A percentile compares a stretch with the other conserved stretches of the same genome.
These are phyloP conservation scores for Drosophila tristis DNA, from an alignment of 1,140 invertebrate genomes.

Conservation along the genomic window DNA sequence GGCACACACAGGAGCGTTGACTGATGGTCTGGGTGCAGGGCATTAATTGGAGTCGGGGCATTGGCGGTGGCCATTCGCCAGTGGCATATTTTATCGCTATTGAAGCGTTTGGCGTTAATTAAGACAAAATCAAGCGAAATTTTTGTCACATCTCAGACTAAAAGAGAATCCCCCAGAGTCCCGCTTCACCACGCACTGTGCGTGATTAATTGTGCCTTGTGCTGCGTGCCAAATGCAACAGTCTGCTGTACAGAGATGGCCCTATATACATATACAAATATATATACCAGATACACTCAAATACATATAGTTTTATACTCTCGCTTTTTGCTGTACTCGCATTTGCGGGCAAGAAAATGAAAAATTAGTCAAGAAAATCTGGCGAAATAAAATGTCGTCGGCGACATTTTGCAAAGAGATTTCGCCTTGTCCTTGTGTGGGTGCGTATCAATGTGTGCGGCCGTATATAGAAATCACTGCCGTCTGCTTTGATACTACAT, in stretches of 20 bases:
- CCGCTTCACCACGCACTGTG: slow-evolving; percentile 31
- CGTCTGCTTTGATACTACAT: slow-evolving; percentile 14
- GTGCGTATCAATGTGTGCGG: slow-evolving; percentile 19
- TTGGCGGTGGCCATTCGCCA: slow-evolving; percentile 30
- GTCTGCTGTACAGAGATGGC: slow-evolving; percentile 1
- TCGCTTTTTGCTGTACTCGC: slow-evolving; percentile 28
- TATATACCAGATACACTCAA: slow-evolving; percentile 19
- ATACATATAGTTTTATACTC: slow-evolving; percentile 10
- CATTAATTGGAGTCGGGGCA: slow-evolving; percentile 73
- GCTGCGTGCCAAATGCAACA: slow-evolving; percentile 61
- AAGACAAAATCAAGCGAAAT: slow-evolving; percentile 84
- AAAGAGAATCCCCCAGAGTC: slow-evolving; percentile 1
- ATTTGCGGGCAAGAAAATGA: slow-evolving; percentile 73
- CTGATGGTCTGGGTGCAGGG: slow-evolving; percentile 64
- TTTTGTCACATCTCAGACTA: slow-evolving; percentile 77
- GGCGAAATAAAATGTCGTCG: slow-evolving; percentile 84
- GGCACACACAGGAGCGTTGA: slow-evolving; percentile 60
- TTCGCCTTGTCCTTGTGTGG: slow-evolving; percentile 26
- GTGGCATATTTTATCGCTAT: slow-evolving; percentile 84
- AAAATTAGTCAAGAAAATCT: slow-evolving; percentile 83
- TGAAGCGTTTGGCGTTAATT: slow-evolving; percentile 84
- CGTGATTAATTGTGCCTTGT: slow-evolving; percentile 78
- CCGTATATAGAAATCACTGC: slow-evolving; percentile 23
- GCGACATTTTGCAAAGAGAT: slow-evolving; percentile 83
- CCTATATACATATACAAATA: slow-evolving; percentile 26